Conservation (phyloP, 2,113 vertebrate genomes). For the Chionodraco myersi region DNA sequence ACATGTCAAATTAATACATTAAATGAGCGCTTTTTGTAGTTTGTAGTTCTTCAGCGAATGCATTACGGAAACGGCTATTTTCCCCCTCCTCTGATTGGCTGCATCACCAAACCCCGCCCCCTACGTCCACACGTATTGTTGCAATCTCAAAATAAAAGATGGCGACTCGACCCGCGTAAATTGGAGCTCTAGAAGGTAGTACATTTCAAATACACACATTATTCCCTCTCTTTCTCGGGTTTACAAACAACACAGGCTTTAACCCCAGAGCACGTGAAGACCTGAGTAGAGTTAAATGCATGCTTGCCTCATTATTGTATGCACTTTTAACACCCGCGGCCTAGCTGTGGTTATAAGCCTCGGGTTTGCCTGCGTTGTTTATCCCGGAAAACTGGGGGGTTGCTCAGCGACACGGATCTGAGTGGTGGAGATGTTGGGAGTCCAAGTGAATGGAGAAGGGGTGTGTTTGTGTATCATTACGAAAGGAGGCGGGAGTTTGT, state of each 20-base stretch:
- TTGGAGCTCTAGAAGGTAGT: conserved; percentile 77
- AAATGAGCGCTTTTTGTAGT: not conserved
- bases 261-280: not conserved
- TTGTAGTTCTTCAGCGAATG: not conserved
- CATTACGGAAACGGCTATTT: conserved; percentile 29
- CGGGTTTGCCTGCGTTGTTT: conserved; percentile 49
- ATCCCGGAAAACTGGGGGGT: conserved; percentile 14
- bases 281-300: conserved; percentile 6
- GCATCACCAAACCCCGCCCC: conserved; percentile 64
- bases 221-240: not conserved
- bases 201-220: conserved; percentile 27
- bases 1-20: not conserved
- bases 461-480: conserved; percentile 83
- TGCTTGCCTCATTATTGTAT: not conserved
- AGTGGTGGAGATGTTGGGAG: conserved; percentile 23
- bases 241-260: not conserved
- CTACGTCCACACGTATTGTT: conserved; percentile 70
- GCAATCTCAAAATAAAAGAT: conserved; percentile 80
- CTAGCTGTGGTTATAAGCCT: conserved; percentile 61
- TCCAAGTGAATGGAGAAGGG: conserved; percentile 74
- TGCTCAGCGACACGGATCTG: conserved; percentile 6
- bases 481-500: conserved; percentile 84
- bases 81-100: conserved; percentile 66
- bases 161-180: conserved; percentile 84
- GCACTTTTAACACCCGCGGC: conserved; percentile 43